Evolutionary conservation across 1,140 invertebrate genomes (phyloP).

Genomic region (Micrasema longulum): DNA sequence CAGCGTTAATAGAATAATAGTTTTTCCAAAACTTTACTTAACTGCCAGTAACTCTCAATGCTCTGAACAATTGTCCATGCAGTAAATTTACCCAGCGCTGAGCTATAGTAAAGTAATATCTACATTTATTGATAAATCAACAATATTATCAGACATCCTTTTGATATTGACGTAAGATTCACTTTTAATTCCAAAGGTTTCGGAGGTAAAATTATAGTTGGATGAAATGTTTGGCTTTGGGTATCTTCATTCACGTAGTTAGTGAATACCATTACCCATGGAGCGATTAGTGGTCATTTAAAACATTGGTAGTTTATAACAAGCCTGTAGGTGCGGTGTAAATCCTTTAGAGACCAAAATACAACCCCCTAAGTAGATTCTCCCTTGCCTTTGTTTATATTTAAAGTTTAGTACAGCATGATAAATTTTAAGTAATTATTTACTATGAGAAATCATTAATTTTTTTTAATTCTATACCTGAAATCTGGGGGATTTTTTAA

Average conservation of each 20-base stretch:
- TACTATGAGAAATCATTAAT: no score
- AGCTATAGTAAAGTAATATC: no score
- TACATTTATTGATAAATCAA: no score
- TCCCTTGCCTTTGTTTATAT: slow-evolving; percentile 7
- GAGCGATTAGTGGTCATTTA: slow-evolving; percentile 13
- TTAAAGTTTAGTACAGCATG: slow-evolving; percentile 10
- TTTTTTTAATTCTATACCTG: no score
- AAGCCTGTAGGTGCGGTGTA: slow-evolving; percentile 34
- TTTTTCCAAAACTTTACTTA: no score
- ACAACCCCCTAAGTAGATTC: slow-evolving; percentile 23
- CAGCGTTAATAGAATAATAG: no score
- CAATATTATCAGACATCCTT: no score
- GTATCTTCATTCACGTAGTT: neutral
- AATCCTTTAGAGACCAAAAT: slow-evolving; percentile 14
- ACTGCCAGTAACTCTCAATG: no score
- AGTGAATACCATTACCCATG: neutral
- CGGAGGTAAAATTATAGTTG: neutral
- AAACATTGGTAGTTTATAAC: slow-evolving; percentile 30
- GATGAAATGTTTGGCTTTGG: neutral
- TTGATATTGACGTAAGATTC: no score
- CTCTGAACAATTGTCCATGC: no score
- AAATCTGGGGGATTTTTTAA: no score
- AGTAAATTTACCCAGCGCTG: no score
- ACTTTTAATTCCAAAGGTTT: neutral
- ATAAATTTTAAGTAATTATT: slow-evolving; percentile 13